Evolutionary conservation across 2,113 vertebrate species (phyloP).

Genomic region (Peromyscus maniculatus): DNA sequence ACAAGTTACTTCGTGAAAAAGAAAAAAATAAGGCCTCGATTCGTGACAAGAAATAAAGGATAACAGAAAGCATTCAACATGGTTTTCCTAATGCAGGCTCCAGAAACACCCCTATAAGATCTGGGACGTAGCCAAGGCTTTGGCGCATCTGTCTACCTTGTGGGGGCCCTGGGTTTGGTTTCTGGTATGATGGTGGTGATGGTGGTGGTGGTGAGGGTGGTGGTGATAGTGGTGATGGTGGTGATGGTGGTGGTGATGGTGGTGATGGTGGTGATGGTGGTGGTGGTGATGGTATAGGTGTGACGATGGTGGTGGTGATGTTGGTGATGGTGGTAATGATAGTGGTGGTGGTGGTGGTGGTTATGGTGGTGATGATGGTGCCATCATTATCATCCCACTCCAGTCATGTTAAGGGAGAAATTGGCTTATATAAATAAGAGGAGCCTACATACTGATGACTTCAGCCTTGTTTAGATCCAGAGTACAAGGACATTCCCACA

Average conservation of each 20-base stretch:
- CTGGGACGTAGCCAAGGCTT: too few species aligned
- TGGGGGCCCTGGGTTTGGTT: background rate
- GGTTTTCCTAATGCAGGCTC: background rate
- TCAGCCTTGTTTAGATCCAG: background rate
- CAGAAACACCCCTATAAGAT: background rate
- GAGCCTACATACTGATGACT: background rate
- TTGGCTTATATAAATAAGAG: background rate
- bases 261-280: background rate
- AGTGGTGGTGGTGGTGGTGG: background rate
- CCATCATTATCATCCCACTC: background rate
- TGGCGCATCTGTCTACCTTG: background rate
- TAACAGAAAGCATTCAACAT: background rate
- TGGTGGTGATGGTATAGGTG: background rate
- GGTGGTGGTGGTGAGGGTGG: background rate
- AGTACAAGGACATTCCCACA: background rate
- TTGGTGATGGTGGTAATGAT: background rate
- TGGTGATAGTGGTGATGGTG: background rate
- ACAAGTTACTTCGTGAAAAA: conserved; percentile 20
- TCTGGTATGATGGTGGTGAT: background rate
- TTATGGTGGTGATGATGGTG: background rate
- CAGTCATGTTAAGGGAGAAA: background rate
- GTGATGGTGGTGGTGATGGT: background rate
- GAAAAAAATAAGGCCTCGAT: background rate
- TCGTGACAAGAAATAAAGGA: background rate
- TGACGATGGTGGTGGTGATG: background rate